Evolutionary conservation across 2,888 invertebrate species (phyloP), one percentile per base, ranked within the genome.

Genomic region (Drosophila hawaiiensis): DNA sequence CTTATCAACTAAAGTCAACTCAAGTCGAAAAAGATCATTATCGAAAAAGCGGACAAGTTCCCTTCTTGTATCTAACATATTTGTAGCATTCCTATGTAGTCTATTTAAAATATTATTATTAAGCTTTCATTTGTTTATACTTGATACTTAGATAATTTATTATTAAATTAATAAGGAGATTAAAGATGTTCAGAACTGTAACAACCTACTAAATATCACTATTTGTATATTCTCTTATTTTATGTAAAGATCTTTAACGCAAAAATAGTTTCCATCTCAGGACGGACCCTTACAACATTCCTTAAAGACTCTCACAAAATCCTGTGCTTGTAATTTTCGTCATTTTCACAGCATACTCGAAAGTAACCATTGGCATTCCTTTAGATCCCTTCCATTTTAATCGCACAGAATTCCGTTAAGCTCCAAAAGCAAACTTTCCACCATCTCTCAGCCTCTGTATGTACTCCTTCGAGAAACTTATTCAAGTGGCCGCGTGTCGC

Each of bases 401-500:
- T 72, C 53, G 58, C 22, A 31, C 50, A 53, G 31, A 33, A 37
- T 50, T 54, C 33, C n/a, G 29, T 10, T 65, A 60, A 73, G 58
- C 47, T 47, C 10, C 33, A 55, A 60, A 41, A 31, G 37, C 41
- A 66, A 61, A 66, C 29, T 53, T 61, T 49, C 28, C 29, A 39
- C 53, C 29, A 35, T 31, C 19, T 22, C 33, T 14, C 59, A 28
- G 22, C 5, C 55, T 7, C 12, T 1, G 10, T 7, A 29, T 16
- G 16, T 0, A 12, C 28, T 41, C n/a, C 16, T 16, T 14, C 22
- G 58, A 59, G 37, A 70, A 62, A 54, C 41, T 47, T 47, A 1
- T 69, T 65, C 52, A 65, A 76, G 76, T 64, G 60, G 80, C 64
- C 81, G 66, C 66, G 75, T 78, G 79, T 65, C 62, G 66, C 19